Conservation (phyloP, 2,797 vertebrate genomes). For the Cheirogaleus major region DNA sequence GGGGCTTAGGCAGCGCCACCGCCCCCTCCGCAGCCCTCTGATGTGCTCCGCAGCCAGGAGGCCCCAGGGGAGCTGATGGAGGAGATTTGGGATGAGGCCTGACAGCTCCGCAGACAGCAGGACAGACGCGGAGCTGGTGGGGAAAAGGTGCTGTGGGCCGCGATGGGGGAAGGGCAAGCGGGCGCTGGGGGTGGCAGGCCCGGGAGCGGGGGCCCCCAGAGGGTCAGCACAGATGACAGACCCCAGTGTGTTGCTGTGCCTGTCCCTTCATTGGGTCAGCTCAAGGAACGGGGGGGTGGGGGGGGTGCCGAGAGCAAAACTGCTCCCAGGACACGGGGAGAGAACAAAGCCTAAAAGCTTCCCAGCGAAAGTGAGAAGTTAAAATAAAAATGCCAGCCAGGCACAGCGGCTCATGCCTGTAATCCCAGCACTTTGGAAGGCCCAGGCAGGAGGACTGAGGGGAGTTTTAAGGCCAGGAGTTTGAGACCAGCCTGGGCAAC, state of each 20-base stretch:
- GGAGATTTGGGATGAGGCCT: background rate
- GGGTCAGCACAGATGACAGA: background rate
- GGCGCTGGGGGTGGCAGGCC: background rate
- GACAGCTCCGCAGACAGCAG: background rate
- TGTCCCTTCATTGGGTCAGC: background rate
- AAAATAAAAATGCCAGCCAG: background rate
- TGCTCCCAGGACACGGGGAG: background rate
- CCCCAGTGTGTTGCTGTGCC: background rate
- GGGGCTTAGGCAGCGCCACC: background rate
- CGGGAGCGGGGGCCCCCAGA: no score
- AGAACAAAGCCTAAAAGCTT: background rate
- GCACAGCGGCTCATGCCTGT: background rate
- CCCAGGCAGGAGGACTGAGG: background rate
- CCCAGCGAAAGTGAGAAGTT: background rate
- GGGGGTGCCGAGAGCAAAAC: background rate
- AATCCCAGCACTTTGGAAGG: background rate
- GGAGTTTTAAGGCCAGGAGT: background rate
- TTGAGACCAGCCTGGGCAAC: background rate
- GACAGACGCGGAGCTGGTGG: background rate
- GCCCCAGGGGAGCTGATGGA: slow-evolving; percentile 9
- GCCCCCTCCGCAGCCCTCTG: background rate
- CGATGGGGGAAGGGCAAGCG: background rate
- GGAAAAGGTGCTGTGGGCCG: background rate
- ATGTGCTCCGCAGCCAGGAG: background rate
- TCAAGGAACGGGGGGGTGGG: rapidly evolving